Conservation (phyloP, 2,797 vertebrate genomes). For the Alauda arvensis region DNA sequence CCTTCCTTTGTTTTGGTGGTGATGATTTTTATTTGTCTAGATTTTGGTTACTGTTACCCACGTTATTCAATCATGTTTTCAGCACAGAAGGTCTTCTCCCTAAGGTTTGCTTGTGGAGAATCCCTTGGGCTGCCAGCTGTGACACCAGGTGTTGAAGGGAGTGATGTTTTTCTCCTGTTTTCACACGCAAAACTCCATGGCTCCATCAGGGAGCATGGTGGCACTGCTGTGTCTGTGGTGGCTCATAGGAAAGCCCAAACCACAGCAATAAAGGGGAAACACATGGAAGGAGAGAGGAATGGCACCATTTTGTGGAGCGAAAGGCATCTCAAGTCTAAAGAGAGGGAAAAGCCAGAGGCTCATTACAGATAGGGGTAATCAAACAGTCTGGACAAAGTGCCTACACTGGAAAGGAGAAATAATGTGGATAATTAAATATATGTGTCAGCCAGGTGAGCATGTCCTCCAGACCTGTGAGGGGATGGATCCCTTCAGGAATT, state of each 20-base stretch:
- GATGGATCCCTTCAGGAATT: background rate
- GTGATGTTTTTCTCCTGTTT: background rate
- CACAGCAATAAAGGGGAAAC: background rate
- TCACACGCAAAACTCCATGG: background rate
- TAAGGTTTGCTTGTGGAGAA: background rate
- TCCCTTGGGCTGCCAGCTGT: background rate
- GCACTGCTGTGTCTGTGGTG: background rate
- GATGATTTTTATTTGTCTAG: background rate
- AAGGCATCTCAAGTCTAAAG: background rate
- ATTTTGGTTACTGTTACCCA: background rate
- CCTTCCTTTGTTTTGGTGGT: background rate
- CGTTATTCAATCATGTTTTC: background rate
- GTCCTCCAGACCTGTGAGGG: background rate
- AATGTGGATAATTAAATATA: background rate
- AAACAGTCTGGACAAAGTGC: background rate
- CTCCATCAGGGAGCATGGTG: background rate
- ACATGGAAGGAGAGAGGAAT: background rate
- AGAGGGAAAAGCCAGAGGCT: background rate
- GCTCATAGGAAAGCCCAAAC: background rate
- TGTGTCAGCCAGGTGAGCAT: background rate
- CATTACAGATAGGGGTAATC: background rate
- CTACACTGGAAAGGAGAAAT: background rate
- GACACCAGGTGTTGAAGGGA: background rate
- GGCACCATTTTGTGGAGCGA: background rate
- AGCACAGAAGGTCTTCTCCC: background rate